Conservation (phyloP, 2,888 invertebrate genomes). For the Teleogryllus oceanicus region DNA sequence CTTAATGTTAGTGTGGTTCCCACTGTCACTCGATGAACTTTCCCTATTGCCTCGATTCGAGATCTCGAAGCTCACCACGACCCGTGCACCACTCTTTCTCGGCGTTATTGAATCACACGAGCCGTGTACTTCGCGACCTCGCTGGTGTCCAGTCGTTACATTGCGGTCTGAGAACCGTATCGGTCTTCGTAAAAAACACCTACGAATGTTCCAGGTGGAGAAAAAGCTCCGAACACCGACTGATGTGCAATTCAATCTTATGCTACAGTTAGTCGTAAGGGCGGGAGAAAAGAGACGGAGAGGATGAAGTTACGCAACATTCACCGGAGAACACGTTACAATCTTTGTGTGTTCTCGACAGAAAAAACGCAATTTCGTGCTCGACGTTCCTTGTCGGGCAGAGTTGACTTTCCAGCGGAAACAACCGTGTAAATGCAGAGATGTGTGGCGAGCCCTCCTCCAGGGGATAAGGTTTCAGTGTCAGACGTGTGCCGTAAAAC, state of each 20-base stretch:
- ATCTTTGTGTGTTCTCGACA: neutral
- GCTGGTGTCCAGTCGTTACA: neutral
- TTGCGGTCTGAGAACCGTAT: constrained; percentile 18
- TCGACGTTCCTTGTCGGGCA: neutral
- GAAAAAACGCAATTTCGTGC: neutral
- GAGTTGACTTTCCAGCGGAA: neutral
- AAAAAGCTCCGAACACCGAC: constrained; percentile 18
- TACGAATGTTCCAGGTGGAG: neutral
- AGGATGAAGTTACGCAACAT: neutral
- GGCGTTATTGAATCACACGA: neutral
- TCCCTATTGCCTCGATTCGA: too few species aligned
- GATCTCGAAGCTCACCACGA: too few species aligned
- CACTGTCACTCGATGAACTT: too few species aligned
- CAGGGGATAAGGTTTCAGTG: neutral
- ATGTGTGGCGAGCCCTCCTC: neutral
- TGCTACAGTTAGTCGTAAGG: neutral
- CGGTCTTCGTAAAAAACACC: neutral
- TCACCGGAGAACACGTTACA: neutral
- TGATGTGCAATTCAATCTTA: constrained; percentile 1
- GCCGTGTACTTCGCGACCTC: neutral
- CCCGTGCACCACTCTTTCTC: neutral
- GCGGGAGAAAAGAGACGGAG: neutral
- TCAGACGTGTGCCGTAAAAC: neutral
- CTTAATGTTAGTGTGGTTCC: too few species aligned
- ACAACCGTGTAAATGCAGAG: neutral